Evolutionary conservation across 2,113 vertebrate genomes (phyloP), one percentile per base, ranked within the genome.

Genomic region (Microtus ochrogaster): DNA sequence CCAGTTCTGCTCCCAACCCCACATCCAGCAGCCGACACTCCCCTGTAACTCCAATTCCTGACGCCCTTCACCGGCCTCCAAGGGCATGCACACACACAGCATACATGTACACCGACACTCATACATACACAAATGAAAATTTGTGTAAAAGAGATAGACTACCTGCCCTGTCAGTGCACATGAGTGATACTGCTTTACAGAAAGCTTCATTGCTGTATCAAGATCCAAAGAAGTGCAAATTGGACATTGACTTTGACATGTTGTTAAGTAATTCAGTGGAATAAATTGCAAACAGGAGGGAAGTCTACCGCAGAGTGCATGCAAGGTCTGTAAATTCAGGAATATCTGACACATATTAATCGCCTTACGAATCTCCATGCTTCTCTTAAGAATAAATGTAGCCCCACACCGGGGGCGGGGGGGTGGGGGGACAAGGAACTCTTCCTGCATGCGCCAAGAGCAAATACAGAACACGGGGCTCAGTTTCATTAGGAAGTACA

Each of bases 341-440:
- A 88, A 88, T 89, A 84, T 92, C 16, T 91, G 78, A 39, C 89
- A 76, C 89, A 65, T 44, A 36, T 52, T 78, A 58, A 85, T 79
- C 28, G 76, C 22, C 7, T 89, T 91, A 87, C 61, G 44, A 89
- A 83, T 52, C 47, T 68, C 72, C 33, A 81, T 49, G 41, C 4
- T 84, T 66, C 16, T 55, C 22, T 72, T 90, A 90, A 95, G 58
- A 49, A 92, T 41, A 91, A 83, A 85, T 72, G 44, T 65, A 86
- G 39, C 11, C 72, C 76, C 49, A 85, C 3, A 87, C 39, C 49
- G 11, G 68, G 55, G 41, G n/a, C n/a, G n/a, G n/a, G n/a, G n/a
- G n/a, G n/a, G n/a, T n/a, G n/a, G n/a, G n/a, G n/a, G n/a, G n/a
- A n/a, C n/a, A 89, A 49, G 55, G 41, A 49, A 49, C 49, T 72